A percentile compares a stretch with the other conserved stretches of the same genome.
Evolutionary conservation across 2,888 invertebrate genomes (phyloP).

Genomic region (Pyrocoelia pectoralis): DNA sequence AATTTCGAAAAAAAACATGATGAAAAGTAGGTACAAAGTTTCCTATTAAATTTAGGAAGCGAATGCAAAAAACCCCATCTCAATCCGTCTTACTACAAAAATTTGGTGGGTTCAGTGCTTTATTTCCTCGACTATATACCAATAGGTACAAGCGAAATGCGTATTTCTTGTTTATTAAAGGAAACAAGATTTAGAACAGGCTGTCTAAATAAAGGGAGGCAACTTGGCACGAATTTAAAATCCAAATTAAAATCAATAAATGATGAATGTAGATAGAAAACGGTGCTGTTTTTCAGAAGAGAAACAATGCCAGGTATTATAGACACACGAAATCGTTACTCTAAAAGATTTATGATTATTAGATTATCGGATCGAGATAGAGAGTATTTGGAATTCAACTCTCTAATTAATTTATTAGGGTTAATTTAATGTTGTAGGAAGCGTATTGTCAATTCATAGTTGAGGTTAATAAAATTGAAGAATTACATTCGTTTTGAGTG

Average conservation of each 20-base stretch:
- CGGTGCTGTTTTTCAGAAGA: no score
- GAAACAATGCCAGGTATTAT: not conserved
- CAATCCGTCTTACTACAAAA: no score
- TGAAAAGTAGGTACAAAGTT: no score
- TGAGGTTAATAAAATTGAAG: not conserved
- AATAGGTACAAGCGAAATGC: no score
- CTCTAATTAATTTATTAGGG: not conserved
- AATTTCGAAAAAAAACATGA: no score
- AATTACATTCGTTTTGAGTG: no score
- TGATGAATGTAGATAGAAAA: not conserved
- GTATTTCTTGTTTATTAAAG: not conserved
- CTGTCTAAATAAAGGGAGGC: not conserved
- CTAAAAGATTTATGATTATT: slow-evolving; percentile 8
- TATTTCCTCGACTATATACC: no score
- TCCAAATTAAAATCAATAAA: slow-evolving; percentile 7
- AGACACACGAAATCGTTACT: not conserved
- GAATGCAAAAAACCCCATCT: no score
- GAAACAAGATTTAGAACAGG: not conserved
- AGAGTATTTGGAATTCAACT: not conserved
- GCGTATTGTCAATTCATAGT: not conserved
- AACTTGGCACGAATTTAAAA: slow-evolving; percentile 1
- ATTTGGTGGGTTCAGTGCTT: no score
- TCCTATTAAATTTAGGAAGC: no score
- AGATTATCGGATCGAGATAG: slow-evolving; percentile 4
- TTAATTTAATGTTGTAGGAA: not conserved